phyloP scores from a whole-genome alignment of 2,797 vertebrate species.

The Danio tinwini region DNA sequence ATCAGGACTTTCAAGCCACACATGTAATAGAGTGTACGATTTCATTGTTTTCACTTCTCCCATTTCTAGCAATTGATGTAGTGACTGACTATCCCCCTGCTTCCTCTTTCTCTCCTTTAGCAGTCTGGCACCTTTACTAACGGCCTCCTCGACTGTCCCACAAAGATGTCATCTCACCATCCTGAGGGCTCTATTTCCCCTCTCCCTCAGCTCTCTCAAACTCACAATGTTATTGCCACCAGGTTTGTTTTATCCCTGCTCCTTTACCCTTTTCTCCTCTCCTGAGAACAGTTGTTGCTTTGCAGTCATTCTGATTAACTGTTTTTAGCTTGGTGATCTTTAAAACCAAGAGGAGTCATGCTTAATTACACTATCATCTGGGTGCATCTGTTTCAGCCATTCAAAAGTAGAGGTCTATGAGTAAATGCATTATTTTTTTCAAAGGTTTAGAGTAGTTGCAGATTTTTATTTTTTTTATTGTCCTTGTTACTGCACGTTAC shows the following conservation, averaged over 20 bases:
- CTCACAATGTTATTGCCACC: constrained; percentile 71
- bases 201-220: constrained; percentile 72
- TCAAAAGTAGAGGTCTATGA: background rate
- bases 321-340: background rate
- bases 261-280: background rate
- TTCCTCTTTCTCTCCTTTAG: constrained; percentile 65
- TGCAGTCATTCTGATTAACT: background rate
- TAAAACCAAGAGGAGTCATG: background rate
- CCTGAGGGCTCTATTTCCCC: constrained; percentile 69
- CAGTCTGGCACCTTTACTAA: constrained; percentile 83
- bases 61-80: background rate
- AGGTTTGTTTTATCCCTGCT: constrained; percentile 75
- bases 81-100: constrained; percentile 62
- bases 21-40: background rate
- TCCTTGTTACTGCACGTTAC: too few relatives aligned
- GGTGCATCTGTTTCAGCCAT: background rate
- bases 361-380: background rate
- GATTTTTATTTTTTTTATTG: too few relatives aligned
- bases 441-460: background rate
- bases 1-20: background rate
- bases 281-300: background rate
- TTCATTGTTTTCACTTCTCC: constrained; percentile 18
- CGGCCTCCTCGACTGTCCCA: constrained; percentile 77
- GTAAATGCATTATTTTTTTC: background rate
- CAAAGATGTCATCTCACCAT: constrained; percentile 74